Evolutionary conservation across 2,113 vertebrate genomes (phyloP).

Genomic region (Abramis brama): DNA sequence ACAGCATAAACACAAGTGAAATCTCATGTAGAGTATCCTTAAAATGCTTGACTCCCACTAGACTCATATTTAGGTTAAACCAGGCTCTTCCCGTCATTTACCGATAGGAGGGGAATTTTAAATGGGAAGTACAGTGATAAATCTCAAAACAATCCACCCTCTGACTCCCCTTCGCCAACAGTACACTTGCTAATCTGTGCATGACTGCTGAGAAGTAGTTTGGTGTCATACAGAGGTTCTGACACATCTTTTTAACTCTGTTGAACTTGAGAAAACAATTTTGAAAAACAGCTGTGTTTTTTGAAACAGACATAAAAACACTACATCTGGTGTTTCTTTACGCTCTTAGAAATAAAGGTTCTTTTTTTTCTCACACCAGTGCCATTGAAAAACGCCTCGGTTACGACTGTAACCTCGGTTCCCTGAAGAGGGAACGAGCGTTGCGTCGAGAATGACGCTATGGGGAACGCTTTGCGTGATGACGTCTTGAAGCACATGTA

Average conservation of each 20-base stretch:
- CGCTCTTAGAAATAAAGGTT: too few species aligned
- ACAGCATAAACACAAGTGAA: not conserved
- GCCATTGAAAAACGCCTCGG: too few species aligned
- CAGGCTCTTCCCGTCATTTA: not conserved
- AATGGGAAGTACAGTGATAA: not conserved
- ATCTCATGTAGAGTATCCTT: not conserved
- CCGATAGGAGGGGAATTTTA: not conserved
- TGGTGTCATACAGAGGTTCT: not conserved
- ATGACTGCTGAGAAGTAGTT: not conserved
- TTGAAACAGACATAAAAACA: not conserved
- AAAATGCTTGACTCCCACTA: not conserved
- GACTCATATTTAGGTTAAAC: not conserved
- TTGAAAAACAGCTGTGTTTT: too few species aligned
- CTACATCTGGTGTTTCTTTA: not conserved
- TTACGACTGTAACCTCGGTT: too few species aligned
- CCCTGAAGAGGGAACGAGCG: too few species aligned
- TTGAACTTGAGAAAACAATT: not conserved
- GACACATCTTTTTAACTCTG: not conserved
- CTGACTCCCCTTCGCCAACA: not conserved
- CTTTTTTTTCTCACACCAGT: too few species aligned
- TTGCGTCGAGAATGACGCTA: too few species aligned
- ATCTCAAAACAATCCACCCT: not conserved
- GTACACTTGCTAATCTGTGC: not conserved
- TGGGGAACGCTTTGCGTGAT: too few species aligned
- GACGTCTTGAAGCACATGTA: too few species aligned